Evolutionary conservation across 2,888 invertebrate species (phyloP).

Genomic region (Kuschelorhynchus macadamiae): DNA sequence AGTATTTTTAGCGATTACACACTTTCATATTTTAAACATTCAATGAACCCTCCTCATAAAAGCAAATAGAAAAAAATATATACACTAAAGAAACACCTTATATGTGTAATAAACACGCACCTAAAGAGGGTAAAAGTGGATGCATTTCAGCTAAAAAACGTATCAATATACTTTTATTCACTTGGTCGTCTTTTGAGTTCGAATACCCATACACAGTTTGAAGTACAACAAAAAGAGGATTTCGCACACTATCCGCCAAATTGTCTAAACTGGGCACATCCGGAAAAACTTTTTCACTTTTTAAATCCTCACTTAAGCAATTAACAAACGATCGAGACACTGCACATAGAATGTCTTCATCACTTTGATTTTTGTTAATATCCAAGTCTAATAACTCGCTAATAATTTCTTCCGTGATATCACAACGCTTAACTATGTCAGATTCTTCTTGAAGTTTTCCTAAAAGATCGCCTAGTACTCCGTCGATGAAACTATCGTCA

Average conservation of each 20-base stretch:
- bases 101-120: constrained; percentile 4
- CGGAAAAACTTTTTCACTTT: constrained; percentile 67
- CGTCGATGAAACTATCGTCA: constrained; percentile 69
- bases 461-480: constrained; percentile 72
- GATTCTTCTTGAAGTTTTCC: constrained; percentile 73
- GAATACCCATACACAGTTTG: constrained; percentile 76
- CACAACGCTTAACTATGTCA: constrained; percentile 74
- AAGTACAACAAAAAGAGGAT: constrained; percentile 88
- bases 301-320: constrained; percentile 71
- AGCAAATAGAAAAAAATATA: too few relatives aligned
- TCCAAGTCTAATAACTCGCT: constrained; percentile 72
- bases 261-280: constrained; percentile 74
- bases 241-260: constrained; percentile 83
- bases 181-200: constrained; percentile 76
- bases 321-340: constrained; percentile 75
- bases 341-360: constrained; percentile 73
- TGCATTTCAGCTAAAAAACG: constrained; percentile 87
- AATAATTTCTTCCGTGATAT: constrained; percentile 69
- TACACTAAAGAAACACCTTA: background rate
- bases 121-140: constrained; percentile 73
- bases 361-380: constrained; percentile 66
- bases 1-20: too few relatives aligned
- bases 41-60: too few relatives aligned
- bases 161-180: constrained; percentile 81
- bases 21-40: too few relatives aligned